Percentiles rank a stretch among this genome's conserved stretches.
Evolutionary conservation across 2,797 vertebrate species (phyloP).

Genomic region (Orestias chungarensis): DNA sequence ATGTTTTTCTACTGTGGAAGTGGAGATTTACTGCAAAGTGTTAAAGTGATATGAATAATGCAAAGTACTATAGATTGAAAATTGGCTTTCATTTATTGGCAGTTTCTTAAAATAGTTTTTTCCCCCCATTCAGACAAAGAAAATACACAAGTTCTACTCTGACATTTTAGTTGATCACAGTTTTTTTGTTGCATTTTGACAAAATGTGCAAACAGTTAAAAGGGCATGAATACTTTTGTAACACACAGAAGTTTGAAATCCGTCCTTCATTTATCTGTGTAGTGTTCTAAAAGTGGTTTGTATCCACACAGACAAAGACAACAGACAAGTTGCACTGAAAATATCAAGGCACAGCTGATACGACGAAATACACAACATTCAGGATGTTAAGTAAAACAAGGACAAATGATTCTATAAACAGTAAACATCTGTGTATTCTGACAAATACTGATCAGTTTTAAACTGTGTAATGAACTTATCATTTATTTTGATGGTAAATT

Average conservation of each 20-base stretch:
- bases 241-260: not conserved
- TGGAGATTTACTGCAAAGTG: not conserved
- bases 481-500: not conserved
- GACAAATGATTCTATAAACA: constrained; percentile 23
- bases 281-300: constrained; percentile 23
- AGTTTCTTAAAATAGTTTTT: too few species aligned
- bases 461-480: not conserved
- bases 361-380: constrained; percentile 63
- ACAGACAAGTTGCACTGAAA: constrained; percentile 35
- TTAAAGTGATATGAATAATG: too few species aligned
- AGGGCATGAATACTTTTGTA: not conserved
- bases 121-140: too few species aligned
- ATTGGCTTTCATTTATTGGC: too few species aligned
- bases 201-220: not conserved
- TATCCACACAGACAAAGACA: constrained; percentile 8
- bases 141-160: too few species aligned
- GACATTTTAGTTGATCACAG: not conserved
- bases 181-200: not conserved
- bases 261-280: constrained; percentile 14
- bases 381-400: constrained; percentile 31
- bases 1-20: not conserved
- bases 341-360: constrained; percentile 81
- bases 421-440: constrained; percentile 31
- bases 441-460: constrained; percentile 18
- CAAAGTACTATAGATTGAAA: too few species aligned